Conservation (phyloP, 2,797 vertebrate genomes). For the Tragelaphus oryx region DNA sequence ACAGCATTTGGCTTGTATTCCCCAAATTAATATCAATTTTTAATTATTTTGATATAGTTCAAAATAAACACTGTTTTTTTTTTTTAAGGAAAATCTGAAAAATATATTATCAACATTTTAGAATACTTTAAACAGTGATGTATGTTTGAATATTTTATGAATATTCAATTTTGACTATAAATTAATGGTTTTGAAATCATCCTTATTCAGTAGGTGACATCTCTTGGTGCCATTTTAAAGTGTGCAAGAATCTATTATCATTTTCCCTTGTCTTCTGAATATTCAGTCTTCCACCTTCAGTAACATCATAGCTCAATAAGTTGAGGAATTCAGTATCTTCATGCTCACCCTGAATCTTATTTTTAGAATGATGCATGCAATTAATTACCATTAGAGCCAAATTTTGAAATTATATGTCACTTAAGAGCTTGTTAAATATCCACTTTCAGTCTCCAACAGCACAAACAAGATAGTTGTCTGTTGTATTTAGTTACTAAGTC, state of each 20-base stretch:
- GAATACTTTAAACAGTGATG: conserved; percentile 44
- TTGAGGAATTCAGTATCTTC: neutral
- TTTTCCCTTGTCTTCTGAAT: neutral
- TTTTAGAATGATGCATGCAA: neutral
- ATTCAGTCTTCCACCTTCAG: neutral
- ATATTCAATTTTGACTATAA: conserved; percentile 66
- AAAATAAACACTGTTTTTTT: neutral
- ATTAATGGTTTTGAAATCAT: conserved; percentile 6
- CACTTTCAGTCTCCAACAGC: neutral
- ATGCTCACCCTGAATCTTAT: neutral
- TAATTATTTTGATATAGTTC: neutral
- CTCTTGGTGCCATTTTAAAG: neutral
- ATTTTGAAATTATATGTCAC: neutral
- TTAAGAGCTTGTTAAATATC: neutral
- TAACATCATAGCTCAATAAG: neutral
- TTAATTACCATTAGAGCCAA: neutral
- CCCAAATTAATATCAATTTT: neutral
- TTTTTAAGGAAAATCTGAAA: conserved; percentile 10
- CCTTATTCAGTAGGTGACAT: neutral
- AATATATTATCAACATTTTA: conserved; percentile 28
- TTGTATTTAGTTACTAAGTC: neutral
- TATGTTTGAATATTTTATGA: conserved; percentile 46
- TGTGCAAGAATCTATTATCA: neutral
- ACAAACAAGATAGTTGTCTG: neutral
- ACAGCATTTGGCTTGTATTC: neutral